Evolutionary conservation across 2,113 vertebrate genomes (phyloP), one percentile per base, ranked within the genome.

Genomic region (Gnathonemus longibarbis): DNA sequence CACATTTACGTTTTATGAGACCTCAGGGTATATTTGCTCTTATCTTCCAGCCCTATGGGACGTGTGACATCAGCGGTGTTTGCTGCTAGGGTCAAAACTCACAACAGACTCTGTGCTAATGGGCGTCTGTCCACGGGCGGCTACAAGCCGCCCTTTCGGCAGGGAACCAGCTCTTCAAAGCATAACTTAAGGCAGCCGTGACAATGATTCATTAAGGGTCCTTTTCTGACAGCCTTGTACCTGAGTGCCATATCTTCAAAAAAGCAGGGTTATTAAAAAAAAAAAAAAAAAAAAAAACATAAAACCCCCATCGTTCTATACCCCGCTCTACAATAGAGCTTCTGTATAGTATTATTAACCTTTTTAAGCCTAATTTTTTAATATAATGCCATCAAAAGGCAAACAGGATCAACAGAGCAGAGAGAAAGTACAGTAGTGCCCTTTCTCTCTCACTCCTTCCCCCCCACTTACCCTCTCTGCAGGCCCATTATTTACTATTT

Each of bases 291-390:
- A 31, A 27, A 66, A 11, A 3, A 27, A 9, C n/a, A 58, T 84
- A 42, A 42, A 42, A 46, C 94, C 91, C 90, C 88, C 85, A 80
- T 95, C 95, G 94, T 94, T 95, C 95, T 95, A 93, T 94, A 94
- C 92, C 93, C 24, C 8, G 4, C 49, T 89, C 91, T 92, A 96
- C 95, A 96, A 96, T 95, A 94, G 95, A 93, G 90, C 94, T 94
- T 95, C 95, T 96, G 95, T 96, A 94, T 91, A 83, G 91, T 92
- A 90, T 96, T 95, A 95, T 94, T 96, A 96, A 94, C 94, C 94
- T 70, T 91, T 87, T 92, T 94, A 95, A 95, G 96, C 95, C 95
- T 96, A 95, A 96, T 96, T 95, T 96, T 96, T 96, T 95, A 95
- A 95, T 96, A 91, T 95, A 95, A 95, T 95, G 93, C 94, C 95